These are phyloP conservation scores for Chelmon rostratus DNA, from an alignment of 2,797 vertebrate species.

Conservation along the genomic window DNA sequence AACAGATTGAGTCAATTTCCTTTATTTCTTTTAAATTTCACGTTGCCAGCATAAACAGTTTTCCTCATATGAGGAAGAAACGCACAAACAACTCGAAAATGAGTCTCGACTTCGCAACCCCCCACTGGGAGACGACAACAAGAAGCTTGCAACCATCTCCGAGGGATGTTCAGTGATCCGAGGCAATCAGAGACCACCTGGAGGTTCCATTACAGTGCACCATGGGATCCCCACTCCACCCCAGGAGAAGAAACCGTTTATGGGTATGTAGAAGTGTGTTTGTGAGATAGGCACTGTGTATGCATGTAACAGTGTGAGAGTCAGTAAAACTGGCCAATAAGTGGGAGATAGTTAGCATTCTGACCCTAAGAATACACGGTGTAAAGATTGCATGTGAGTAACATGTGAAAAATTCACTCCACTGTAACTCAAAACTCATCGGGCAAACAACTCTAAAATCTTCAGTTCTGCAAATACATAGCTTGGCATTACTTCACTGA, in stretches of 20 bases:
- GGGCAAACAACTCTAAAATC: constrained; percentile 24
- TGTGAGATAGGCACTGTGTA: constrained; percentile 6
- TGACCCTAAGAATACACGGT: constrained; percentile 56
- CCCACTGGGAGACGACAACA: constrained; percentile 53
- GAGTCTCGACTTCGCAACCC: constrained; percentile 39
- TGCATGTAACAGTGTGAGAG: constrained; percentile 18
- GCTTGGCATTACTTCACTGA: constrained; percentile 11
- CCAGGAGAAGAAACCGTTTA: constrained; percentile 34
- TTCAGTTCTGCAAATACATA: constrained; percentile 54
- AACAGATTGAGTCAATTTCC: constrained; percentile 48
- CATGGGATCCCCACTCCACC: constrained; percentile 66
- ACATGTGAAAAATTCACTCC: constrained; percentile 37
- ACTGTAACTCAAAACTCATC: constrained; percentile 15
- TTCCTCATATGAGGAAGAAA: constrained; percentile 53
- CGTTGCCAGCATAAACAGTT: constrained; percentile 33
- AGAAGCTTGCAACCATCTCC: constrained; percentile 58
- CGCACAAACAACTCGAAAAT: constrained; percentile 58
- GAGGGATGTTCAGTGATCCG: constrained; percentile 63
- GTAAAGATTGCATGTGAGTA: constrained; percentile 33
- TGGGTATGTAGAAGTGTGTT: constrained; percentile 9
- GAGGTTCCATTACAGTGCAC: constrained; percentile 79
- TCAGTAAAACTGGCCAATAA: constrained; percentile 2
- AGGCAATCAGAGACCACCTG: constrained; percentile 78
- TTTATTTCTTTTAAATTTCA: constrained; percentile 65
- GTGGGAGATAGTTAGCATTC: constrained; percentile 42